Evolutionary conservation across 2,797 vertebrate genomes (phyloP).

Genomic region (Gambusia yucatana): DNA sequence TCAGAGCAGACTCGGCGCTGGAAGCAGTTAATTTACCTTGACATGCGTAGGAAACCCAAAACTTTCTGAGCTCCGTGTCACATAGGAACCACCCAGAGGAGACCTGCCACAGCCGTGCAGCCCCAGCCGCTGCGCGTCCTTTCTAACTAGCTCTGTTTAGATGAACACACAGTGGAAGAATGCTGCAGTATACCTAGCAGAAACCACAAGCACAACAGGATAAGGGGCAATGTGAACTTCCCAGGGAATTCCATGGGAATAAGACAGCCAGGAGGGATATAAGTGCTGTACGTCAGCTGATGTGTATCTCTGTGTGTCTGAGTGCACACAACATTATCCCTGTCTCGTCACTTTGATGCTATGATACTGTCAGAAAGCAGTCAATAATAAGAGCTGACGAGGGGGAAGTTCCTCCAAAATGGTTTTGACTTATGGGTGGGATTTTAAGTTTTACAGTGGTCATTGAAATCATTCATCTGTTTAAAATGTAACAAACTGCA

Average conservation of each 20-base stretch:
- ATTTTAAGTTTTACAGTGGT: constrained; percentile 12
- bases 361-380: constrained; percentile 33
- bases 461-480: neutral
- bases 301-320: constrained; percentile 32
- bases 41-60: constrained; percentile 84
- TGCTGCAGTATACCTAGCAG: constrained; percentile 75
- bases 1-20: constrained; percentile 56
- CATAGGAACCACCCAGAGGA: constrained; percentile 81
- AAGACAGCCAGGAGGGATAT: constrained; percentile 50
- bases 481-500: neutral
- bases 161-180: constrained; percentile 82
- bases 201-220: constrained; percentile 81
- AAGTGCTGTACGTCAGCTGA: constrained; percentile 41
- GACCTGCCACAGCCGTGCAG: constrained; percentile 63
- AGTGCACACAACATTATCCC: constrained; percentile 11
- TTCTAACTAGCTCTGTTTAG: constrained; percentile 84
- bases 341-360: constrained; percentile 49
- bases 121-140: constrained; percentile 67
- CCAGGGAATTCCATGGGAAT: constrained; percentile 68
- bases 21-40: constrained; percentile 82
- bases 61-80: constrained; percentile 68
- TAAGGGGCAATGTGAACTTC: constrained; percentile 63
- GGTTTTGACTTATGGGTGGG: constrained; percentile 24
- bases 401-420: constrained; percentile 33
- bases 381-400: constrained; percentile 43